A percentile compares a stretch with the other conserved stretches of the same genome.
These are phyloP conservation scores for Ciconia maguari DNA, from an alignment of 2,113 vertebrate genomes.

Conservation along the genomic window DNA sequence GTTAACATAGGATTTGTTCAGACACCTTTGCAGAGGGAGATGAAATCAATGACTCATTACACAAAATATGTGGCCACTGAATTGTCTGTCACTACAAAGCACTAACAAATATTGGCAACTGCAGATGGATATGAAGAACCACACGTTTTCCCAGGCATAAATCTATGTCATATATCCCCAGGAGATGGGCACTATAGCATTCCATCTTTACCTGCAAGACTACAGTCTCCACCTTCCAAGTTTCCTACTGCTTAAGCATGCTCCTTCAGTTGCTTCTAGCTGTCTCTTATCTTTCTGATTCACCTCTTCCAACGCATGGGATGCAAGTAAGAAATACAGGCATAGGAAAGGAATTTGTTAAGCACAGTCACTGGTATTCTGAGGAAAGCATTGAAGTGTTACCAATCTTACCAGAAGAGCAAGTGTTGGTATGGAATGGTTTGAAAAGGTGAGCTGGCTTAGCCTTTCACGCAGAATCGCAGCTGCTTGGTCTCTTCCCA, in stretches of 20 bases:
- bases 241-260: neutral
- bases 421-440: neutral
- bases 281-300: neutral
- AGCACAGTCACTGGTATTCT: neutral
- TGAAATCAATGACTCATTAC: neutral
- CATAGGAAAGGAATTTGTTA: neutral
- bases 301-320: neutral
- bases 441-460: neutral
- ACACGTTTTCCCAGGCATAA: neutral
- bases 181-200: neutral
- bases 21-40: neutral
- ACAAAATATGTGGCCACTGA: neutral
- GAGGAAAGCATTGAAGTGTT: neutral
- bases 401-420: neutral
- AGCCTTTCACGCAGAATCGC: neutral
- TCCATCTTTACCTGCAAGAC: neutral
- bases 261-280: neutral
- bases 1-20: neutral
- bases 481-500: neutral
- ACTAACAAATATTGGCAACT: neutral
- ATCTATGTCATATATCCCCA: neutral
- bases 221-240: neutral
- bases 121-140: neutral
- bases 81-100: neutral
- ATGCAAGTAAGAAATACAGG: neutral